Percentiles rank a stretch among this genome's conserved stretches.
phyloP scores from a whole-genome alignment of 2,888 invertebrate species.

The Eumerus sabulonum region DNA sequence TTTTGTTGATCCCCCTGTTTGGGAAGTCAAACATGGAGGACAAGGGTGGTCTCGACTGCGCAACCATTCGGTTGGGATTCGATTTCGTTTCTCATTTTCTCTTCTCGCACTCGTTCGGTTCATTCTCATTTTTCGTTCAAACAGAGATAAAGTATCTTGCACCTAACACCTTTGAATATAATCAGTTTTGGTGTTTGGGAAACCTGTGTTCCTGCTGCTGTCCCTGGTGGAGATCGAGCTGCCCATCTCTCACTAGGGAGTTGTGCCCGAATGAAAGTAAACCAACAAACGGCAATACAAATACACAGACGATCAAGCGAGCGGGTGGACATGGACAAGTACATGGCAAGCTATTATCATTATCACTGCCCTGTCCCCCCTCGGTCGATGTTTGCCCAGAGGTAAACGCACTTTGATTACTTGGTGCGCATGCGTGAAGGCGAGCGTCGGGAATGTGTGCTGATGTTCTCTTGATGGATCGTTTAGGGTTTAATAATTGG shows the following conservation, averaged over 20 bases:
- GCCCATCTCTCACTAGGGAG: slow-evolving; percentile 16
- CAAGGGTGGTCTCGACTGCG: slow-evolving; percentile 44
- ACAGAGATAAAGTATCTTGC: slow-evolving; percentile 61
- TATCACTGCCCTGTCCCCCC: slow-evolving; percentile 8
- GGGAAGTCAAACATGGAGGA: slow-evolving; percentile 11
- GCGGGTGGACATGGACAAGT: slow-evolving; percentile 31
- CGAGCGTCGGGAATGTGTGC: slow-evolving; percentile 4
- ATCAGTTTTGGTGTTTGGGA: slow-evolving; percentile 43
- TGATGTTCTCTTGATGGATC: slow-evolving; percentile 53
- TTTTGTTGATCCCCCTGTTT: slow-evolving; percentile 21
- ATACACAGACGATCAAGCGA: slow-evolving; percentile 62
- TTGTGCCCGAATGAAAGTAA: slow-evolving; percentile 34
- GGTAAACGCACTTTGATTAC: slow-evolving; percentile 50
- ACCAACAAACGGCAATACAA: too few species aligned
- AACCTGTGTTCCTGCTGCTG: slow-evolving; percentile 52
- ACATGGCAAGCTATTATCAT: slow-evolving; percentile 35
- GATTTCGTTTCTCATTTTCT: slow-evolving; percentile 32
- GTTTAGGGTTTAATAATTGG: slow-evolving; percentile 56
- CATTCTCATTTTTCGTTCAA: slow-evolving; percentile 16
- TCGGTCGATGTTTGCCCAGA: too few species aligned
- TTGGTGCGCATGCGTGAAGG: slow-evolving; percentile 36
- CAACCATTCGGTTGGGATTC: slow-evolving; percentile 51
- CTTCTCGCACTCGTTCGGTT: not conserved
- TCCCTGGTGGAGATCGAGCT: slow-evolving; percentile 39
- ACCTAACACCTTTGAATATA: slow-evolving; percentile 63